phyloP scores from a whole-genome alignment of 1,140 invertebrate species.

The Argopecten irradians region DNA sequence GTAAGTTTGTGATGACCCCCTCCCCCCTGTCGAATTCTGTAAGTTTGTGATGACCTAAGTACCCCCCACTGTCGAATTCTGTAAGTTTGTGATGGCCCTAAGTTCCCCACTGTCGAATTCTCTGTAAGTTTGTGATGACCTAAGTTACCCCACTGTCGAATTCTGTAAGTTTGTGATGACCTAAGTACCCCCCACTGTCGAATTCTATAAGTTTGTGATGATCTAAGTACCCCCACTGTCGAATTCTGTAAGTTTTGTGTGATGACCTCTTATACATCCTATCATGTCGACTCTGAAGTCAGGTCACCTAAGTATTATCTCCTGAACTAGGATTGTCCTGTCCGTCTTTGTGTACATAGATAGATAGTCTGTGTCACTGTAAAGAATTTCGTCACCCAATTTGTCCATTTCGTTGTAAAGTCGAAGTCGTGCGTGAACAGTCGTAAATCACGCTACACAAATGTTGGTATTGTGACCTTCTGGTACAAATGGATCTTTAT shows the following conservation, averaged over 20 bases:
- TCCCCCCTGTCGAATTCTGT: no score
- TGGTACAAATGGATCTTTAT: background rate
- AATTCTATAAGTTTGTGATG: no score
- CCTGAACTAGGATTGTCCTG: conserved; percentile 13
- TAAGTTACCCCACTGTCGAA: no score
- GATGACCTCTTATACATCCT: background rate
- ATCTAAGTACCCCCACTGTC: no score
- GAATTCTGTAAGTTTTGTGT: conserved; percentile 38
- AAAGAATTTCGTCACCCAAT: conserved; percentile 58
- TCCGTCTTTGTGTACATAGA: conserved; percentile 24
- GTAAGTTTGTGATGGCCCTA: no score
- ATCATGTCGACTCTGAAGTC: conserved; percentile 68
- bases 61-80: no score
- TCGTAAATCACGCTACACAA: conserved; percentile 71
- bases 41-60: no score
- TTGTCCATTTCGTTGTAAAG: conserved; percentile 71
- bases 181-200: no score
- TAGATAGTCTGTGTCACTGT: conserved; percentile 13
- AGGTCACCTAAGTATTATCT: conserved; percentile 74
- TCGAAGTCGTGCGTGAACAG: conserved; percentile 73
- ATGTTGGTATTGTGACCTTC: conserved; percentile 64
- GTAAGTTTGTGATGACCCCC: no score
- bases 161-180: no score
- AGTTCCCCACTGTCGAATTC: no score
- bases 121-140: no score